Evolutionary conservation across 2,888 invertebrate genomes (phyloP), one percentile per base, ranked within the genome.

Genomic region (Labia minor): DNA sequence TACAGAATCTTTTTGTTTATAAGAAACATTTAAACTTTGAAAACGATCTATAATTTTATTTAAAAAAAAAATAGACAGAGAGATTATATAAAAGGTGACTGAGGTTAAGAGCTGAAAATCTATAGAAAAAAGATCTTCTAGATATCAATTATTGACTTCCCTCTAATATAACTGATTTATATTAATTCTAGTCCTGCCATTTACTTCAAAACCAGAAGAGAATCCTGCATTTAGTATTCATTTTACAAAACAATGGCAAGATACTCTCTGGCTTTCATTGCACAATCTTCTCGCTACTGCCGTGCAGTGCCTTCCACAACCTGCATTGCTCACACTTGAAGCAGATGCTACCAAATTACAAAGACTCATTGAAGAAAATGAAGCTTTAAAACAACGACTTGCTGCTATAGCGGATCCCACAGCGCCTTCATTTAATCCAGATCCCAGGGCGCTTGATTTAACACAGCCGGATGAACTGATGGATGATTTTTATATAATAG

Each of bases 201-300:
- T 91, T 76, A 83, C 94, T 65, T 89, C 89, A 76, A 92, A 89
- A 76, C 93, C 95, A 0, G 95, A 95, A 77, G 95, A 95, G 73
- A 91, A 91, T 75, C 87, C 90, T 14, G 83, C 85, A 37, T 98
- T 94, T 78, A 85, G 90, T 16, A 82, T 92, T 66, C 93, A 92
- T 78, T 98, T 95, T 78, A 91, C 90, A 8, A 86, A 90, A 70
- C 91, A 91, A 68, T 98, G 97, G 97, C 95, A 95, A 76, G 97
- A 98, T 76, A 95, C 93, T 21, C 85, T 95, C 73, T 80, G 94
- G 67, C 86, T 89, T 26, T 96, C 96, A 0, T 80, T 97, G 37
- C 92, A 95, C 76, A 97, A 97, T 79, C 90, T 97, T 75, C 80
- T 98, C 49, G 90, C 95, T 14, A 91, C 67, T 67, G 67, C 65